A percentile compares a stretch with the other conserved stretches of the same genome.
These are phyloP conservation scores for Ostrea denselamellosa DNA, from an alignment of 1,140 invertebrate genomes.

Conservation along the genomic window DNA sequence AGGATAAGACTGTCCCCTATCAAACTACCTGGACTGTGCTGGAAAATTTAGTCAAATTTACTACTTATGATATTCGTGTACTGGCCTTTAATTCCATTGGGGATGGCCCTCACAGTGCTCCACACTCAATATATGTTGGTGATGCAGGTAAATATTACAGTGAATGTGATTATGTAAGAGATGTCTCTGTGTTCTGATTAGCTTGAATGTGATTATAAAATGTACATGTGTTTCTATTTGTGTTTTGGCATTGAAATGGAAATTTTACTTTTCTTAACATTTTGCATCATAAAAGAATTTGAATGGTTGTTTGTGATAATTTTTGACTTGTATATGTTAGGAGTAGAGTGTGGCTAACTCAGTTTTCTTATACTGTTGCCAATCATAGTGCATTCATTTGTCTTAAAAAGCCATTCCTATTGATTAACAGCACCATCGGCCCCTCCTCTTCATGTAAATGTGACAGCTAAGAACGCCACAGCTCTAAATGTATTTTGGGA, in stretches of 20 bases:
- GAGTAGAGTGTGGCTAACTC: too few species aligned
- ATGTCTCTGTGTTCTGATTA: background rate
- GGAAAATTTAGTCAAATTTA: slow-evolving; percentile 63
- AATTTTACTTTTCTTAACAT: too few species aligned
- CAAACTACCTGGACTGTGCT: slow-evolving; percentile 53
- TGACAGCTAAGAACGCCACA: slow-evolving; percentile 90
- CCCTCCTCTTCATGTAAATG: slow-evolving; percentile 88
- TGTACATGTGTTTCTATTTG: too few species aligned
- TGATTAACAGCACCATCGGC: slow-evolving; percentile 89
- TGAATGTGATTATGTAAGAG: background rate
- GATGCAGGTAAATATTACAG: slow-evolving; percentile 84
- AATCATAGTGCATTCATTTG: background rate
- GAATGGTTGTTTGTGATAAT: too few species aligned
- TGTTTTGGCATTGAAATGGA: too few species aligned
- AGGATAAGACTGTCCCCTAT: slow-evolving; percentile 63
- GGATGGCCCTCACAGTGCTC: slow-evolving; percentile 92
- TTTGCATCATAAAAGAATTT: too few species aligned
- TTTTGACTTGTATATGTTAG: too few species aligned
- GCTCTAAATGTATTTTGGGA: slow-evolving; percentile 92
- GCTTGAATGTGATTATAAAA: too few species aligned
- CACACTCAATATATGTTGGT: slow-evolving; percentile 94
- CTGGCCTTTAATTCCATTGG: slow-evolving; percentile 98
- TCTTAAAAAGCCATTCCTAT: background rate
- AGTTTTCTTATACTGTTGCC: too few species aligned
- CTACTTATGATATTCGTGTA: slow-evolving; percentile 97